A percentile compares a stretch with the other conserved stretches of the same genome.
Conservation (phyloP, 2,888 invertebrate genomes). For the Perizoma affinitatum region DNA sequence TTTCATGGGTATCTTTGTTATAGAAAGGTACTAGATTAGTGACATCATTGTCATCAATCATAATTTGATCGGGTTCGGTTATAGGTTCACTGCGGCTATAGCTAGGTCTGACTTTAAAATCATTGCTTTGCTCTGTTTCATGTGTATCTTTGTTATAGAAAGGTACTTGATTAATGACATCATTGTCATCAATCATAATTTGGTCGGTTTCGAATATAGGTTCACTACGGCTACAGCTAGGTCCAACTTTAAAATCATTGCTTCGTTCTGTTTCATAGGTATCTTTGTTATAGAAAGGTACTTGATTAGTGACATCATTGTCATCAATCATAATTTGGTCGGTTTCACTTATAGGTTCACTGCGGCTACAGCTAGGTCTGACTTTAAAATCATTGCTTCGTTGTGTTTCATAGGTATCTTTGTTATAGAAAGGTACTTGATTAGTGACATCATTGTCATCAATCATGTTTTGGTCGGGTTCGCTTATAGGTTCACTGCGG, state of each 20-base stretch:
- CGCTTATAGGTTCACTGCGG: too few relatives aligned
- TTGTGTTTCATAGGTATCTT: too few relatives aligned
- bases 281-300: neutral
- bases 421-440: too few relatives aligned
- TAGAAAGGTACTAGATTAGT: neutral
- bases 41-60: neutral
- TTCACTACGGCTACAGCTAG: constrained; percentile 4
- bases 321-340: neutral
- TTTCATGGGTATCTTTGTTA: neutral
- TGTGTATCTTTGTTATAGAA: too few relatives aligned
- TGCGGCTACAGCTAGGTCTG: constrained; percentile 1
- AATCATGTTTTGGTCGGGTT: too few relatives aligned
- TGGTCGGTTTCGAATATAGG: neutral
- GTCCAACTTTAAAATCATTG: neutral
- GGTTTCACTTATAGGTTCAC: constrained; percentile 1
- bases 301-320: neutral
- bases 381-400: too few relatives aligned
- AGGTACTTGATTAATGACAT: neutral
- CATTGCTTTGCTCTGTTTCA: too few relatives aligned
- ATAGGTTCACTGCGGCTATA: constrained; percentile 3
- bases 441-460: too few relatives aligned
- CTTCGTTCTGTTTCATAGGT: neutral
- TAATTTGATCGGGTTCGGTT: neutral
- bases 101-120: neutral
- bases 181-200: neutral